Percentiles rank a stretch among this genome's conserved stretches.
These are phyloP conservation scores for Melitaea athalia DNA, from an alignment of 2,888 invertebrate species.

Conservation along the genomic window DNA sequence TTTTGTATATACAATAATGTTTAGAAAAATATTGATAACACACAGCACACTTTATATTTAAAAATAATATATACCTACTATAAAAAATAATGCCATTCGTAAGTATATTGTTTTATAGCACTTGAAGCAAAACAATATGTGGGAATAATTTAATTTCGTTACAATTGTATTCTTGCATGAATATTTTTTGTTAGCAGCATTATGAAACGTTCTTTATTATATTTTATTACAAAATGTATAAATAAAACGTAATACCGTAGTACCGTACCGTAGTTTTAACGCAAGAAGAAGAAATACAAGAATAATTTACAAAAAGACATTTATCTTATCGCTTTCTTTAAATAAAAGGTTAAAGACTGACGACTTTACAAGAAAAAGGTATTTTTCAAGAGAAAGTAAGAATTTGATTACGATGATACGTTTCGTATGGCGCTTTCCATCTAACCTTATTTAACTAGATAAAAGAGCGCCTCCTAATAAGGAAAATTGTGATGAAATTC, in stretches of 20 bases:
- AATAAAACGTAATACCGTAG: not conserved
- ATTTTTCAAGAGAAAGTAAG: not conserved
- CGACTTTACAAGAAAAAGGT: constrained; percentile 8
- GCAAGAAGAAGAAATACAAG: constrained; percentile 3
- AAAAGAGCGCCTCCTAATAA: constrained; percentile 36
- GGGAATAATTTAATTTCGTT: not conserved
- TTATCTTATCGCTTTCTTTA: not conserved
- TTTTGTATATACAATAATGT: constrained; percentile 8
- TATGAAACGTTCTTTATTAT: not conserved
- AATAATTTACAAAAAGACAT: not conserved
- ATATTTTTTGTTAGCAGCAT: not conserved
- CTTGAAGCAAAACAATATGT: too few species aligned
- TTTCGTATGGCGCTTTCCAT: constrained; percentile 15
- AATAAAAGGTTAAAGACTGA: constrained; percentile 11
- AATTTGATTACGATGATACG: constrained; percentile 15
- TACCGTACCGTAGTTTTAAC: too few species aligned
- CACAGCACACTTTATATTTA: too few species aligned
- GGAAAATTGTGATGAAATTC: constrained; percentile 41
- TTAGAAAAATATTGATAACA: not conserved
- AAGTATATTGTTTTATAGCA: too few species aligned
- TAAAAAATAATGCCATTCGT: too few species aligned
- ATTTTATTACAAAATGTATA: too few species aligned
- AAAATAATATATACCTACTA: too few species aligned
- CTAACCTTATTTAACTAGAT: constrained; percentile 32
- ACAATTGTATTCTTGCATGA: not conserved